These are phyloP conservation scores for Sinonovacula constricta DNA, from an alignment of 1,140 invertebrate genomes.

Conservation along the genomic window DNA sequence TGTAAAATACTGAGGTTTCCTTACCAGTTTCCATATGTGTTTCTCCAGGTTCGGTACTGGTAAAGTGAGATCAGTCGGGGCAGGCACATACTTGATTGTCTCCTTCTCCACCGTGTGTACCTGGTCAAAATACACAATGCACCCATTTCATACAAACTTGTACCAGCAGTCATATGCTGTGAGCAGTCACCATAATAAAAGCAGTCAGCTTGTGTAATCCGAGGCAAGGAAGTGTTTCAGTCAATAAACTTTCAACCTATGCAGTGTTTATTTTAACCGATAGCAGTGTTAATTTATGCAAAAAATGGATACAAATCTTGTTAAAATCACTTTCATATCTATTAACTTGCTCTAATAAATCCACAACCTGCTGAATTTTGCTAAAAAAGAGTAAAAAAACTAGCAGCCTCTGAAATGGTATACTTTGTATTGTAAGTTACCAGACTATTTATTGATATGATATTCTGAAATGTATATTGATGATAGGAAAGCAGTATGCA, in stretches of 20 bases:
- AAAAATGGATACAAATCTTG: not conserved
- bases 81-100: conserved; percentile 3
- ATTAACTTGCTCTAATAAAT: too few species aligned
- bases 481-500: too few species aligned
- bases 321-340: too few species aligned
- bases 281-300: not conserved
- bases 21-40: too few species aligned
- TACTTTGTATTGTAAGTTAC: too few species aligned
- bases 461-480: too few species aligned
- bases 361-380: too few species aligned
- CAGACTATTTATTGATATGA: too few species aligned
- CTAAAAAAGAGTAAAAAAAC: too few species aligned
- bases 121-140: not conserved
- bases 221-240: not conserved
- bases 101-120: conserved; percentile 9
- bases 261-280: not conserved
- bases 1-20: too few species aligned
- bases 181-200: not conserved
- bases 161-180: too few species aligned
- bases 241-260: not conserved
- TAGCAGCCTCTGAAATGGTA: too few species aligned
- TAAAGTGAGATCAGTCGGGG: conserved; percentile 53
- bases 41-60: conserved; percentile 59
- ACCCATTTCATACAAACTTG: not conserved
- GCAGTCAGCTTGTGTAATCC: not conserved